Evolutionary conservation across 1,140 invertebrate genomes (phyloP), one percentile per base, ranked within the genome.

Genomic region (Uloborus diversus): DNA sequence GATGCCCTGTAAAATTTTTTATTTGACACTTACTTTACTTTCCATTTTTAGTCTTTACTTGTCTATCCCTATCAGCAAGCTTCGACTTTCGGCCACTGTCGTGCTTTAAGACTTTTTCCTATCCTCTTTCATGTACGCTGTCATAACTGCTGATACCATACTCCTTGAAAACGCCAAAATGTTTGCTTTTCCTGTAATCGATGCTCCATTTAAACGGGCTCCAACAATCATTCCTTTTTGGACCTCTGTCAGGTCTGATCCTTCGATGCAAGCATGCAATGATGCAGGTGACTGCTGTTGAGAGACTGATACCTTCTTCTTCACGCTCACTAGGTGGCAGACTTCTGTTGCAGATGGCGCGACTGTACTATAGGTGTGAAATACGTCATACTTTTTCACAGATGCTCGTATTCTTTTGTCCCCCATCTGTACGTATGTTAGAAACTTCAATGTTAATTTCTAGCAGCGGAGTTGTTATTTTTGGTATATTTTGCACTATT

Each of bases 61-160:
- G n/a, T n/a, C n/a, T n/a, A n/a, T n/a, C n/a, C n/a, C n/a, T n/a
- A n/a, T n/a, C n/a, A n/a, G n/a, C n/a, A n/a, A n/a, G n/a, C n/a
- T n/a, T n/a, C n/a, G n/a, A n/a, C n/a, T n/a, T n/a, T n/a, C n/a
- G n/a, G n/a, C n/a, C n/a, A n/a, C n/a, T n/a, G n/a, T n/a, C n/a
- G n/a, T n/a, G n/a, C n/a, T n/a, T n/a, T n/a, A 42, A 42, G 7
- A 42, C 49, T 11, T 51, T 20, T 11, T 51, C 49, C 4, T 51
- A 51, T 20, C n/a, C 4, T 51, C 4, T 51, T 51, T 51, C 49
- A n/a, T 51, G 49, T 51, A 51, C 49, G 49, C 49, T 51, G 49
- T 51, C 49, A 51, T 51, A 51, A 51, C 20, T 11, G 49, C 49
- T 76, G 81, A 82, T 28, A 75, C 32, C 56, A 17, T 62, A 1